Evolutionary conservation across 1,140 invertebrate genomes (phyloP), one percentile per base, ranked within the genome.

Genomic region (Bradysia coprophila): DNA sequence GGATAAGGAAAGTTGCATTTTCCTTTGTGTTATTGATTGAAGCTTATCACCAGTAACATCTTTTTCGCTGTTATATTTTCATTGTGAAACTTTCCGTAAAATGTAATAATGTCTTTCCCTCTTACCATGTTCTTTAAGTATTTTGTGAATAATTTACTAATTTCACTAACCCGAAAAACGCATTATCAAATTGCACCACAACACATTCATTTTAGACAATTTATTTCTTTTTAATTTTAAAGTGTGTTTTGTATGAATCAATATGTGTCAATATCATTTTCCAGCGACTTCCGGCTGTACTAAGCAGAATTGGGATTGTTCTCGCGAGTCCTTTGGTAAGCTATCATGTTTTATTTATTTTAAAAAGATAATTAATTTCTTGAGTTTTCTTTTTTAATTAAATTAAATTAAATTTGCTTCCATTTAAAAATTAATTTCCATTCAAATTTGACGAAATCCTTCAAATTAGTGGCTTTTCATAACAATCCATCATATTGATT

Each of bases 271-370:
- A 43, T 28, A 43, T 38, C 36, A 23, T 61, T 73, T 85, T 83
- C 63, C 81, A 86, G 82, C 81, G 82, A 69, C 77, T 86, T 68
- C 82, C 82, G 71, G 81, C 81, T 71, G 81, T 86, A 67, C 78
- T 86, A 71, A 84, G 77, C 78, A 79, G 81, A 76, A 84, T 86
- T 77, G 82, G 82, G 75, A 81, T 85, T 71, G 83, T 85, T 73
- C 79, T 86, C 78, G 81, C 81, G 73, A 84, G 81, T 75, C 82
- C 81, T 68, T 75, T 85, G 82, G 82, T 86, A 86, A 86, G 82
- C 79, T 72, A 67, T 68, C 64, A 61, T 45, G 49, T 53, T 51
- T 48, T 28, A n/a, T n/a, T n/a, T n/a, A n/a, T 34, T 34, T 15
- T 34, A 16, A 34, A 34, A 15, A 34, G 13, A 34, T 34, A 34